phyloP scores from a whole-genome alignment of 2,797 vertebrate genomes.

The Saxicola maurus region DNA sequence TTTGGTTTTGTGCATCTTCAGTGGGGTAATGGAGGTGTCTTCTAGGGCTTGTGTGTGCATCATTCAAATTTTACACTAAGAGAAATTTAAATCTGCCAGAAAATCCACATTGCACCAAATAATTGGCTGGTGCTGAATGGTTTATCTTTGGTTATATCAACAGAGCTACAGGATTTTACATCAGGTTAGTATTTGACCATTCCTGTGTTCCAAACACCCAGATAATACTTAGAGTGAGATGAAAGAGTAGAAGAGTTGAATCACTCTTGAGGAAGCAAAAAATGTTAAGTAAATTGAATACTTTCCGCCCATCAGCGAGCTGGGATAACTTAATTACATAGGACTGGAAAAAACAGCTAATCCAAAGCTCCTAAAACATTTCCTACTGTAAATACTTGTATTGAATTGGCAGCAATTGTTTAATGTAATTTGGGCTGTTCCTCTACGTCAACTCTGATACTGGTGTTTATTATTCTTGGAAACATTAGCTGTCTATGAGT shows the following conservation, averaged over 20 bases:
- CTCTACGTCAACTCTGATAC: neutral
- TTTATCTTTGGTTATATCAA: neutral
- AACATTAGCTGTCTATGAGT: neutral
- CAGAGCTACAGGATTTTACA: neutral
- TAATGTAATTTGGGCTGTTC: neutral
- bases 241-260: neutral
- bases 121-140: neutral
- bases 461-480: neutral
- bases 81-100: neutral
- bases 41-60: neutral
- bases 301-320: neutral
- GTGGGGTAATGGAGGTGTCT: neutral
- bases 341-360: neutral
- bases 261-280: neutral
- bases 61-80: neutral
- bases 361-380: neutral
- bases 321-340: neutral
- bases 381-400: neutral
- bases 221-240: neutral
- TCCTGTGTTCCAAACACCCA: neutral
- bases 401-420: constrained; percentile 19
- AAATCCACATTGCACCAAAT: neutral
- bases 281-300: neutral
- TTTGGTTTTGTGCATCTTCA: neutral
- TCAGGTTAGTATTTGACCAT: neutral